A percentile compares a stretch with the other conserved stretches of the same genome.
phyloP scores from a whole-genome alignment of 2,797 vertebrate genomes.

The Sebastes minor region DNA sequence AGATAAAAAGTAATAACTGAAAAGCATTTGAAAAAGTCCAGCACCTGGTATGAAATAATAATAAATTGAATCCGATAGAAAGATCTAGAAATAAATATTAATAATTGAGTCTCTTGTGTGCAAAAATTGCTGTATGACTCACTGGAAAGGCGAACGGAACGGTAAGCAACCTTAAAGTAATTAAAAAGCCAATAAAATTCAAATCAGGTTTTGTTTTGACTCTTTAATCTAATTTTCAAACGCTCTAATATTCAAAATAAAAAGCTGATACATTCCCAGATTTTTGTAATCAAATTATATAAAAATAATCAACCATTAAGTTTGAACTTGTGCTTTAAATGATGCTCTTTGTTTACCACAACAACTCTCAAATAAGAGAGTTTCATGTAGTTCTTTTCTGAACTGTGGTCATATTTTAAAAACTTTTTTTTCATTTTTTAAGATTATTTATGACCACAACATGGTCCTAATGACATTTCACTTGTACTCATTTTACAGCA shows the following conservation, averaged over 20 bases:
- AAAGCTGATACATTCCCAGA: neutral
- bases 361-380: too few relatives aligned
- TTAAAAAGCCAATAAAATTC: neutral
- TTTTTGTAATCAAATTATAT: neutral
- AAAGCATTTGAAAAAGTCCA: neutral
- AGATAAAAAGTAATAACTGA: neutral
- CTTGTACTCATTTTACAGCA: neutral
- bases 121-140: neutral
- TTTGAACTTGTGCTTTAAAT: neutral
- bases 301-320: neutral
- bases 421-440: neutral
- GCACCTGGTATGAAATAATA: neutral
- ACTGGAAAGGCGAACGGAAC: neutral
- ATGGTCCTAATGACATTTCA: neutral
- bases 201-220: neutral
- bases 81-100: neutral
- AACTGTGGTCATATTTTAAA: neutral
- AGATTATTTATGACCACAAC: neutral
- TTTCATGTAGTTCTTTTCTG: neutral
- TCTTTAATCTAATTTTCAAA: neutral
- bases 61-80: neutral
- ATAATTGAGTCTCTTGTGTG: neutral
- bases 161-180: neutral
- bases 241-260: neutral
- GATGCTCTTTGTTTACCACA: neutral